These are phyloP conservation scores for Stegophylla sp. DNA, from an alignment of 2,888 invertebrate genomes.

Conservation along the genomic window DNA sequence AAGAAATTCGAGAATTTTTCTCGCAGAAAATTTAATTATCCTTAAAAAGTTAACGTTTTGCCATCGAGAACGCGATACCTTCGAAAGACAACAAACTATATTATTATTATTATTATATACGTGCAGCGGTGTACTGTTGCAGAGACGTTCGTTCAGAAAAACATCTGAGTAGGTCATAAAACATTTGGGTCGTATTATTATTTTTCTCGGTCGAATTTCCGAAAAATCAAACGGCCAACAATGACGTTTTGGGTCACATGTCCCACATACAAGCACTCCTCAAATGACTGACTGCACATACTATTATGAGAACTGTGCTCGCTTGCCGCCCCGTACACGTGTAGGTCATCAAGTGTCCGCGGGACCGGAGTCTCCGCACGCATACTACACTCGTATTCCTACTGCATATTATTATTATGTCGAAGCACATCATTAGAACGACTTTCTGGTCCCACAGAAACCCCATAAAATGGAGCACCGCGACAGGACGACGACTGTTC, in stretches of 20 bases:
- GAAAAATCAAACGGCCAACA: slow-evolving; percentile 1
- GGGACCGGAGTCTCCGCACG: not conserved
- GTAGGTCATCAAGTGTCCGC: slow-evolving; percentile 55
- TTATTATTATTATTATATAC: no score
- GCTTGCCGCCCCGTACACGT: slow-evolving; percentile 26
- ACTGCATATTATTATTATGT: not conserved
- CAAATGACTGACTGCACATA: not conserved
- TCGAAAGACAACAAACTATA: no score
- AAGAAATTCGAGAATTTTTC: no score
- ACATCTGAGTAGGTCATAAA: not conserved
- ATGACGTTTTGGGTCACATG: not conserved
- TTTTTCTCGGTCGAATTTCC: slow-evolving; percentile 1
- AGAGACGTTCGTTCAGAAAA: not conserved
- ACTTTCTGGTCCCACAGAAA: slow-evolving; percentile 32
- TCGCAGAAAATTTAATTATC: no score
- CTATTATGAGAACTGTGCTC: not conserved
- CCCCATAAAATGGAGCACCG: slow-evolving; percentile 4
- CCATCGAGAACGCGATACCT: no score
- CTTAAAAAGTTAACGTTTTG: no score
- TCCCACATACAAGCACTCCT: not conserved
- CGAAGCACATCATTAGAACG: not conserved
- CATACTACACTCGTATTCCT: not conserved
- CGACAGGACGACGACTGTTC: not conserved
- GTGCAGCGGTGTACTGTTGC: no score
- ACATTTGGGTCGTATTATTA: not conserved